Evolutionary conservation across 2,113 vertebrate species (phyloP).

Genomic region (Paramisgurnus dabryanus): DNA sequence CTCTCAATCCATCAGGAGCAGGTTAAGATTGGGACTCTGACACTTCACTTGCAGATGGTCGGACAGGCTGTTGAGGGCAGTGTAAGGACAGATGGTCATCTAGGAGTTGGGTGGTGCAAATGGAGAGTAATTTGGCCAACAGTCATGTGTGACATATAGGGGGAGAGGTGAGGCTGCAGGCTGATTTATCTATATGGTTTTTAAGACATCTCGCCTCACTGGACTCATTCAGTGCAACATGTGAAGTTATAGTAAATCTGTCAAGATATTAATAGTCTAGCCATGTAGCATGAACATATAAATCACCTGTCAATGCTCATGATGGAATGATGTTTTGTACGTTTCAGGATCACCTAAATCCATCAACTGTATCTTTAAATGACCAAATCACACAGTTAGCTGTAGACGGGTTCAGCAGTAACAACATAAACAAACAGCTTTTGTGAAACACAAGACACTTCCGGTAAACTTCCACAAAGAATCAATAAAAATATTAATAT

Average conservation of each 20-base stretch:
- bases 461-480: too few species aligned
- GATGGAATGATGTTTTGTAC: neutral
- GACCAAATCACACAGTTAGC: too few species aligned
- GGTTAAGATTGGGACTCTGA: neutral
- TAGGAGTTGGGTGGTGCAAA: neutral
- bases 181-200: neutral
- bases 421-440: too few species aligned
- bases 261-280: conserved; percentile 17
- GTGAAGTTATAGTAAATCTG: conserved; percentile 13
- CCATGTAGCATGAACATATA: conserved; percentile 26
- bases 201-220: neutral
- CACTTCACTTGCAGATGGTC: neutral
- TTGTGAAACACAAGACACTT: too few species aligned
- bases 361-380: neutral
- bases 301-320: conserved; percentile 22
- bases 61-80: neutral
- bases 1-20: conserved; percentile 32
- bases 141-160: neutral
- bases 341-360: neutral
- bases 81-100: neutral
- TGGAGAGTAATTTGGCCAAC: neutral
- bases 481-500: too few species aligned
- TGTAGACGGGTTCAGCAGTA: too few species aligned
- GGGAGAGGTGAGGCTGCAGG: neutral
- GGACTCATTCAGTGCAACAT: conserved; percentile 3